Evolutionary conservation across 2,797 vertebrate species (phyloP), one percentile per base, ranked within the genome.

Genomic region (Sparus aurata): DNA sequence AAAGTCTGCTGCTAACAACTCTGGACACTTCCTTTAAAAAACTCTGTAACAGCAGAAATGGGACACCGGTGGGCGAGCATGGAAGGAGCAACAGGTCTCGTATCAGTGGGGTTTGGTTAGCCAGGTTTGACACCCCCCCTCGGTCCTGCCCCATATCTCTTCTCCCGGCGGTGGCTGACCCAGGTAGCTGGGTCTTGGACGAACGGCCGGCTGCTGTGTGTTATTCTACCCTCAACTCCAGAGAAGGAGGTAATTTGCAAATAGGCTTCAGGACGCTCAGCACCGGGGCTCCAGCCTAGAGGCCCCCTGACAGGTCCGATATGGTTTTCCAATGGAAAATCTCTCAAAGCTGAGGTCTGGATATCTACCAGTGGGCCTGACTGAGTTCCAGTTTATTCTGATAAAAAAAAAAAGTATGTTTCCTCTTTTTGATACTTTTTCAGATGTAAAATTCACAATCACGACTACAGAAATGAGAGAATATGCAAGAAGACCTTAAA

Each of bases 1-100:
- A 93, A 85, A 84, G 68, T 80, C 73, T 82, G 73, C 72, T 77
- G 73, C 83, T 95, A 95, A 95, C 92, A 88, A 90, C 87, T 93
- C 82, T 82, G 77, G 94, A 94, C 93, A 92, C 67, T 81, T 91
- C 59, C 80, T 90, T 82, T 52, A 77, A 67, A 80, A 89, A 84
- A 60, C 41, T 60, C 57, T 77, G 70, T 75, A 89, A 73, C 65
- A 86, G 80, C 69, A 87, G 94, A 94, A 95, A 94, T 60, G 75
- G 77, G 87, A 94, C 85, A 90, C 93, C 84, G 0, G 69, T 57
- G 78, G 59, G 84, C 72, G 84, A 81, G 68, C 12, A 9, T 67
- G 63, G 65, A 77, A 83, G 83, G 85, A 84, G 80, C 77, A 86
- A 91, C 91, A 88, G 84, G 85, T 90, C 86, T 90, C 57, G 16